A percentile compares a stretch with the other conserved stretches of the same genome.
phyloP scores from a whole-genome alignment of 2,797 vertebrate species.

The Acrossocheilus wenchowensis region DNA sequence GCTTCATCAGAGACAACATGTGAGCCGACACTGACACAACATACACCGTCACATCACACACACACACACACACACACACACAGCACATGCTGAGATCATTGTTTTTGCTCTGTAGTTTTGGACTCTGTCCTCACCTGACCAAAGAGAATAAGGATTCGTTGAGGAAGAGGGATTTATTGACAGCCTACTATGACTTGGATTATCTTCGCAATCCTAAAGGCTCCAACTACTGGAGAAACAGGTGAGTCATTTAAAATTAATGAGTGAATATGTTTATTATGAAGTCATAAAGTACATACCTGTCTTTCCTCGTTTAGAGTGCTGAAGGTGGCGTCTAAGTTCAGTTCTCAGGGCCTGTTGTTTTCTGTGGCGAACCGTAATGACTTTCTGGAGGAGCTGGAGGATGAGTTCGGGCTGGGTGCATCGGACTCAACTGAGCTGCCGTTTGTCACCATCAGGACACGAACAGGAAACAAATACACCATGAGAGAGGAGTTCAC shows the following conservation, averaged over 20 bases:
- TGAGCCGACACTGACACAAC: slow-evolving; percentile 44
- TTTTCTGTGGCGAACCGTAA: slow-evolving; percentile 78
- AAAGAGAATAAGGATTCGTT: slow-evolving; percentile 75
- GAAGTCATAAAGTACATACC: background rate
- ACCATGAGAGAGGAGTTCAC: slow-evolving; percentile 84
- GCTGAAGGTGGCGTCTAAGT: slow-evolving; percentile 76
- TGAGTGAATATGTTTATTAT: background rate
- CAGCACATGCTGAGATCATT: slow-evolving; percentile 1
- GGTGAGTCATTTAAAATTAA: slow-evolving; percentile 61
- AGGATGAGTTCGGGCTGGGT: slow-evolving; percentile 78
- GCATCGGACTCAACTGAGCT: slow-evolving; percentile 70
- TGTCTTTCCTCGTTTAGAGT: slow-evolving; percentile 66
- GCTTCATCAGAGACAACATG: slow-evolving; percentile 81
- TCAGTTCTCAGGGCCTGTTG: slow-evolving; percentile 67
- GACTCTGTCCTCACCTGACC: slow-evolving; percentile 80
- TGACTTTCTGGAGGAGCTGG: slow-evolving; percentile 78
- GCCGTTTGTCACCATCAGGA: slow-evolving; percentile 77
- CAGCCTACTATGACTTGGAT: slow-evolving; percentile 77
- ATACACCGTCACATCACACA: background rate
- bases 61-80: background rate
- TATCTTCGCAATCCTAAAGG: slow-evolving; percentile 73
- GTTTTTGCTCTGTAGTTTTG: slow-evolving; percentile 65
- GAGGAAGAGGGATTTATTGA: slow-evolving; percentile 76
- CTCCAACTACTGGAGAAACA: slow-evolving; percentile 84
- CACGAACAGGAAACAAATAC: slow-evolving; percentile 78